phyloP scores from a whole-genome alignment of 2,888 invertebrate genomes.

The Gonocerus acuteangulatus region DNA sequence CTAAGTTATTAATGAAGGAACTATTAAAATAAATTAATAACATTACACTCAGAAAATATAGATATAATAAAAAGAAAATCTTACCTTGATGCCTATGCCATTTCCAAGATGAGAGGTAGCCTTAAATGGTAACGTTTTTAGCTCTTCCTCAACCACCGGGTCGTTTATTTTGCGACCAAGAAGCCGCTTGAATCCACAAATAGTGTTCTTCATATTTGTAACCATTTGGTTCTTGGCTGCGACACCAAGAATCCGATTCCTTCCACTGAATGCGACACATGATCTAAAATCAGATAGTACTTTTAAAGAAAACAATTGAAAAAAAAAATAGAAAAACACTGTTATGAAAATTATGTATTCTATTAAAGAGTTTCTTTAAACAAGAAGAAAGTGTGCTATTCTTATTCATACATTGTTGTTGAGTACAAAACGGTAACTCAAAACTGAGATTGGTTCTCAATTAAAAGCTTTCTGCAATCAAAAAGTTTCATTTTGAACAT shows the following conservation, averaged over 20 bases:
- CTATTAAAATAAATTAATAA: not conserved
- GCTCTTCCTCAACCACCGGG: slow-evolving; percentile 76
- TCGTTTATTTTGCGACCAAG: slow-evolving; percentile 86
- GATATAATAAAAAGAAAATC: no score
- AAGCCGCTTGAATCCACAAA: slow-evolving; percentile 86
- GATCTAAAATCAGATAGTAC: slow-evolving; percentile 58
- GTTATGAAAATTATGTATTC: not conserved
- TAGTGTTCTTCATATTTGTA: slow-evolving; percentile 95
- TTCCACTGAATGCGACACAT: slow-evolving; percentile 89
- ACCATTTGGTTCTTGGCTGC: slow-evolving; percentile 95
- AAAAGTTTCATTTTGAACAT: no score
- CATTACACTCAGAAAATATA: not conserved
- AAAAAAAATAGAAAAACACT: not conserved
- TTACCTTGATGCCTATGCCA: slow-evolving; percentile 76
- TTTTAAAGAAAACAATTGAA: no score
- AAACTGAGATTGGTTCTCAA: no score
- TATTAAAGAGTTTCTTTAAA: not conserved
- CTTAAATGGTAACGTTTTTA: slow-evolving; percentile 69
- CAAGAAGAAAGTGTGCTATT: no score
- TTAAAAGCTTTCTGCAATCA: no score
- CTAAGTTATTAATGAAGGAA: no score
- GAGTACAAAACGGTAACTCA: no score
- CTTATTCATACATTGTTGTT: no score
- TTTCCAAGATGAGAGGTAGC: slow-evolving; percentile 69
- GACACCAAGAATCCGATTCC: slow-evolving; percentile 87